Percentiles rank a stretch among this genome's conserved stretches.
Conservation (phyloP, 2,113 vertebrate species). For the Serilophus lunatus region DNA sequence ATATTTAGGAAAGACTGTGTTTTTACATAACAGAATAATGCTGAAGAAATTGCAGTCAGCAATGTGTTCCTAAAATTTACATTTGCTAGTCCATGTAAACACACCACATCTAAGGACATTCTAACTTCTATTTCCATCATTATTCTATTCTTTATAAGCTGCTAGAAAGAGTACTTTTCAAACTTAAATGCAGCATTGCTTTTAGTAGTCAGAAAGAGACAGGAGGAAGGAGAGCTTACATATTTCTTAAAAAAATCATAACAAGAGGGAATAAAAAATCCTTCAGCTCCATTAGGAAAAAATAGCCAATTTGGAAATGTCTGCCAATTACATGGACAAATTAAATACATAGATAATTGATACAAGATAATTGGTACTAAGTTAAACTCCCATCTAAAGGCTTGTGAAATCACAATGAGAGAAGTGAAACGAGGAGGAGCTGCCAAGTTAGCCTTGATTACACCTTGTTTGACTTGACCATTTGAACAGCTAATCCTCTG, state of each 20-base stretch:
- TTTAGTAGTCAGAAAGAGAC: neutral
- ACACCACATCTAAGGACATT: neutral
- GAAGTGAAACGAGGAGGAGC: neutral
- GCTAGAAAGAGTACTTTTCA: neutral
- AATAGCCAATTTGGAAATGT: neutral
- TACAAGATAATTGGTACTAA: constrained; percentile 6
- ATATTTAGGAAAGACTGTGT: neutral
- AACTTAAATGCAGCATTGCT: neutral
- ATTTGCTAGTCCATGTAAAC: neutral
- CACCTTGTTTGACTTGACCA: constrained; percentile 7
- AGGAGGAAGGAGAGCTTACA: neutral
- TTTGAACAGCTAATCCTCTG: constrained; percentile 40
- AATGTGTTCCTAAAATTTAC: neutral
- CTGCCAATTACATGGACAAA: neutral
- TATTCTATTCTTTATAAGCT: neutral
- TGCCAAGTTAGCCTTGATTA: neutral
- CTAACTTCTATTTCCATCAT: neutral
- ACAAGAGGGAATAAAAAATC: neutral
- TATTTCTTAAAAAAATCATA: neutral
- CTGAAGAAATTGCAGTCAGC: neutral
- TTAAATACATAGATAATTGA: constrained; percentile 17
- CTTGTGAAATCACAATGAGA: neutral
- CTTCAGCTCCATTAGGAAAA: neutral
- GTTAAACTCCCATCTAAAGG: neutral
- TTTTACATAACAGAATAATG: neutral